phyloP scores from a whole-genome alignment of 2,888 invertebrate species.

The Sabatieria punctata region DNA sequence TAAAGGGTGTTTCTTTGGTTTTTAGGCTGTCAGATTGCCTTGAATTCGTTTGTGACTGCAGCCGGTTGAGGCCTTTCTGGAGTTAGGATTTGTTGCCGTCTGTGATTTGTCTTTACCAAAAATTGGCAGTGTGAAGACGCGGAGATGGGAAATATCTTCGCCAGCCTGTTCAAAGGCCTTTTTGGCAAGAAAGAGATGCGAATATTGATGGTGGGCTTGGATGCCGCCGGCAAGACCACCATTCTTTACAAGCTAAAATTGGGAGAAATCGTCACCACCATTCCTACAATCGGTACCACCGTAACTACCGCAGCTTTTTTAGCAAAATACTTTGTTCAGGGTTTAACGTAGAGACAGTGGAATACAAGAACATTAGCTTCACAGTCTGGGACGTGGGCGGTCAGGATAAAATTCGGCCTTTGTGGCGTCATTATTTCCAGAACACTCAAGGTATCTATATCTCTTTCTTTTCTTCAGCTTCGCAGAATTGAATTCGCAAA shows the following conservation, averaged over 20 bases:
- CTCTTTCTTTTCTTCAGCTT: slow-evolving; percentile 12
- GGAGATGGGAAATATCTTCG: slow-evolving; percentile 93
- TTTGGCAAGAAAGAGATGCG: slow-evolving; percentile 99
- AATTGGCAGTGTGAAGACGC: too few species aligned
- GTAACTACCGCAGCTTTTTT: too few species aligned
- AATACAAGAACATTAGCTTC: slow-evolving; percentile 98
- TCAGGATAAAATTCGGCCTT: slow-evolving; percentile 89
- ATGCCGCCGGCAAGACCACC: slow-evolving; percentile 99
- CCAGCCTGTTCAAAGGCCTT: slow-evolving; percentile 92
- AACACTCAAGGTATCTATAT: slow-evolving; percentile 60
- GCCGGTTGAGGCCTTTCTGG: too few species aligned
- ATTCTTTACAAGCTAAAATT: slow-evolving; percentile 99
- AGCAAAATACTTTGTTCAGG: too few species aligned
- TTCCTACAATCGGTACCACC: slow-evolving; percentile 98
- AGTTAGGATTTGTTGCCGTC: too few species aligned
- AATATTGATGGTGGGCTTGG: slow-evolving; percentile 97
- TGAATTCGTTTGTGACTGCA: too few species aligned
- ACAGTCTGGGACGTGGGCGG: slow-evolving; percentile 96
- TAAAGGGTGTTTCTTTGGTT: too few species aligned
- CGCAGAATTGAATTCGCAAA: neutral
- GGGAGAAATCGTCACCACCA: slow-evolving; percentile 99
- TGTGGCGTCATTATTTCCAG: slow-evolving; percentile 97
- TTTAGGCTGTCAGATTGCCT: too few species aligned
- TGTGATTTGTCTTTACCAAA: too few species aligned
- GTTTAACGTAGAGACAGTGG: slow-evolving; percentile 94